A percentile compares a stretch with the other conserved stretches of the same genome.
These are phyloP conservation scores for Heliconius erato DNA, from an alignment of 2,888 invertebrate genomes.

Conservation along the genomic window DNA sequence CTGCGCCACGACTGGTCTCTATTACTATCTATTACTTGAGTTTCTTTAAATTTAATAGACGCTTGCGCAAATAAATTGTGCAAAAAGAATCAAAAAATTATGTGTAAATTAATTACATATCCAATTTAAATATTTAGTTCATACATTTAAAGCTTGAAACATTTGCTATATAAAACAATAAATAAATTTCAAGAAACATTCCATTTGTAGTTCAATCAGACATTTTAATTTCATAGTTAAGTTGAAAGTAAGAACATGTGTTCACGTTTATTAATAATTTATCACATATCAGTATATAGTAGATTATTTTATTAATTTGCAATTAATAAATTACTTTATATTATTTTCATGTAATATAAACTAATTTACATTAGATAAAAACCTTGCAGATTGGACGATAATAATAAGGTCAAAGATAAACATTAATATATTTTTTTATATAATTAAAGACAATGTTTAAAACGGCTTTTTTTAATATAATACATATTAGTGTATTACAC, in stretches of 20 bases:
- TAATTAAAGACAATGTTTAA: neutral
- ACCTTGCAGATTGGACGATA: constrained; percentile 25
- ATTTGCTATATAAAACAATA: neutral
- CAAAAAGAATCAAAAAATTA: neutral
- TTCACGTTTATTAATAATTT: neutral
- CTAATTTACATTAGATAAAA: constrained; percentile 21
- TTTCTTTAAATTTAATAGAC: neutral
- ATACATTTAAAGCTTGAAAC: neutral
- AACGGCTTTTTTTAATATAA: neutral
- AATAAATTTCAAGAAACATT: neutral
- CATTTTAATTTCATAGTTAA: neutral
- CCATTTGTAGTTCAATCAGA: neutral
- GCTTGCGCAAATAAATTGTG: neutral
- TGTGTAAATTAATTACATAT: too few relatives aligned
- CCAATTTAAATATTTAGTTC: too few relatives aligned
- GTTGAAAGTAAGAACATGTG: neutral
- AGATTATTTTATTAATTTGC: neutral
- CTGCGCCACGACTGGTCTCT: too few relatives aligned
- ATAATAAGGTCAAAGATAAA: constrained; percentile 16
- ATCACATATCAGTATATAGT: neutral
- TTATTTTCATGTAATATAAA: neutral
- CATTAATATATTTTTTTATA: neutral
- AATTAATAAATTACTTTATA: neutral
- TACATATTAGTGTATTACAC: neutral
- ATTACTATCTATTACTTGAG: neutral